phyloP scores from a whole-genome alignment of 1,140 invertebrate species.

The Drosophila arawakana region DNA sequence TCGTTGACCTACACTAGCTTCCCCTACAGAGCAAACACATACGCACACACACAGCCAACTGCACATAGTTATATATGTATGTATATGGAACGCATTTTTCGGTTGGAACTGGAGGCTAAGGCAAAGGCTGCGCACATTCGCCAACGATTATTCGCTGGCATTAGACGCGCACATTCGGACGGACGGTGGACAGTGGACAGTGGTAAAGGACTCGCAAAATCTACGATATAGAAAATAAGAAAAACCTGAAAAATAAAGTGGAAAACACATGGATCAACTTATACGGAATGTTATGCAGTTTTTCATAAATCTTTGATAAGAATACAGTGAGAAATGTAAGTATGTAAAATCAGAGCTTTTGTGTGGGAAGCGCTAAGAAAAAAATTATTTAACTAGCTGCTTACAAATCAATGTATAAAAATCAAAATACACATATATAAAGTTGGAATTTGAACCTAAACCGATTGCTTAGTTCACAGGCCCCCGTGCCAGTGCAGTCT shows the following conservation, averaged over 20 bases:
- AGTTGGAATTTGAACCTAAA: conserved; percentile 42
- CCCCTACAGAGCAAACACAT: conserved; percentile 30
- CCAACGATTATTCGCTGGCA: conserved; percentile 78
- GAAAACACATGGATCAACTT: too few species aligned
- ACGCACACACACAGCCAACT: conserved; percentile 2
- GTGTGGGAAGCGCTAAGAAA: too few species aligned
- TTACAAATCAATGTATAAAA: background rate
- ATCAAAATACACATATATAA: background rate
- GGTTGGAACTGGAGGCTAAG: conserved; percentile 55
- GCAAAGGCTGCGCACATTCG: conserved; percentile 68
- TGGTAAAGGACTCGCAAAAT: background rate
- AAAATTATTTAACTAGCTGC: too few species aligned
- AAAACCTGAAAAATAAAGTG: too few species aligned
- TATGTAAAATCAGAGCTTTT: too few species aligned
- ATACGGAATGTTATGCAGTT: too few species aligned
- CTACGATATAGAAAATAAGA: background rate
- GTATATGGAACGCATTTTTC: conserved; percentile 48
- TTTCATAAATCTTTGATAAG: too few species aligned
- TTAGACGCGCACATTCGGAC: conserved; percentile 57
- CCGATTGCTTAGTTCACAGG: conserved; percentile 10
- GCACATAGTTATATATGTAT: conserved; percentile 26
- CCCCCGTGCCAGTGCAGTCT: background rate
- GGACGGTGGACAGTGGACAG: conserved; percentile 7
- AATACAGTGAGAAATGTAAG: too few species aligned
- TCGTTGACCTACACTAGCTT: conserved; percentile 76